Evolutionary conservation across 2,113 vertebrate species (phyloP), one percentile per base, ranked within the genome.

Genomic region (Hippocampus abdominalis): DNA sequence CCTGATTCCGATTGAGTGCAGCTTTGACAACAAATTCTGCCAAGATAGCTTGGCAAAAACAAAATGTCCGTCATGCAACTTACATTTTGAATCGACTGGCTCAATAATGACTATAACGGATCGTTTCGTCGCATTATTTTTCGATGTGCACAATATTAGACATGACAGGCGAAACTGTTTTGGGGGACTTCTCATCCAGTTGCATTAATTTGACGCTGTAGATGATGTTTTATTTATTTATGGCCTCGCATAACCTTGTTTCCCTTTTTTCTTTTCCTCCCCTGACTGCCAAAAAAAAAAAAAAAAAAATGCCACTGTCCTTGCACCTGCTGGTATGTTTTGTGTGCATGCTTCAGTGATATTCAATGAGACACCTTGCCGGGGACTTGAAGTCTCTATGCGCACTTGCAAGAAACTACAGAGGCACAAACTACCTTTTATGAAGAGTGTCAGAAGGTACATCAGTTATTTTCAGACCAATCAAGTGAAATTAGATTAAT

Each of bases 281-380:
- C 53, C 23, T 21, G 49, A 9, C 49, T 21, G 42, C 10, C 7
- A 16, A 49, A 49, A 49, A 49, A 3, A 16, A 48, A 6, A 21
- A 51, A 51, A 51, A 71, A 69, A 79, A 64, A 66, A 74, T 78
- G 82, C 73, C 72, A 84, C 79, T 91, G 90, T 89, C 90, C 88
- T 92, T 90, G 86, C 81, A 85, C 81, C 86, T 86, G 79, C 85
- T 89, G 88, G 86, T 83, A 72, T 86, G 89, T 59, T 32, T 29
- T 27, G 27, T 32, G 56, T 59, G 13, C 56, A 32, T 70, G 83
- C 87, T 85, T 86, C 88, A 91, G 90, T 88, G 89, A 90, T 91
- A 92, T 91, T 90, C 87, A 90, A 87, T 77, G 83, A 89, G 89
- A 88, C 90, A 86, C 84, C 82, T 87, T 89, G 83, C 78, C 87